Conservation (phyloP, 53 echinoderm and acorn worm genomes). For the Paracentrotus lividus region DNA sequence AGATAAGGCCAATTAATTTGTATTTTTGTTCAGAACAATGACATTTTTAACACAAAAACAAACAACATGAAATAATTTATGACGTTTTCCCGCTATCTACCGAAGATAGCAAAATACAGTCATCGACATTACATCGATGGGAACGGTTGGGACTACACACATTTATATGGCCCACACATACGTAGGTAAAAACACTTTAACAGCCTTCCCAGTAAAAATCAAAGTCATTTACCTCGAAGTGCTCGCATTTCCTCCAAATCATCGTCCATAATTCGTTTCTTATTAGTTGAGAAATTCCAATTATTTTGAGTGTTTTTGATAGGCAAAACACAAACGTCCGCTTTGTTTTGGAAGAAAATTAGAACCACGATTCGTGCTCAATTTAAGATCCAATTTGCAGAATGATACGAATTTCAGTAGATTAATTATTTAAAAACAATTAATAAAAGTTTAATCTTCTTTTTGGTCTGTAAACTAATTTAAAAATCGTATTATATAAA, state of each 20-base stretch:
- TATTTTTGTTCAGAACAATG: too few relatives aligned
- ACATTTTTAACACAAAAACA: too few relatives aligned
- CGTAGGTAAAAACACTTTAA: neutral
- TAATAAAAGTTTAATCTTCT: too few relatives aligned
- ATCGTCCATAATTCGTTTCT: slow-evolving; percentile 65
- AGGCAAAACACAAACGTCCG: neutral
- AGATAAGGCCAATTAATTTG: too few relatives aligned
- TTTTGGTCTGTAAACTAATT: too few relatives aligned
- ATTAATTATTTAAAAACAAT: too few relatives aligned
- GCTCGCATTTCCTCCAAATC: slow-evolving; percentile 85
- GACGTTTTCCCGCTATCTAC: neutral
- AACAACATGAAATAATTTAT: too few relatives aligned
- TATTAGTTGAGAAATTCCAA: neutral
- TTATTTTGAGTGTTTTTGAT: neutral
- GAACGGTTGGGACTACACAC: neutral
- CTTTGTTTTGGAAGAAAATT: neutral
- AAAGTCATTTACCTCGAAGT: slow-evolving; percentile 61
- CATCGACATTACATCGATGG: neutral
- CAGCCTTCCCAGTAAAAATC: neutral
- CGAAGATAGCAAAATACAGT: neutral
- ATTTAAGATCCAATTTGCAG: neutral
- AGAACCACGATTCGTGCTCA: neutral
- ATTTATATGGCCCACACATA: neutral
- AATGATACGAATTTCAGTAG: too few relatives aligned
- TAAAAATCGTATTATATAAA: too few relatives aligned